phyloP scores from a whole-genome alignment of 2,888 invertebrate species.

The Drosophila formosana region DNA sequence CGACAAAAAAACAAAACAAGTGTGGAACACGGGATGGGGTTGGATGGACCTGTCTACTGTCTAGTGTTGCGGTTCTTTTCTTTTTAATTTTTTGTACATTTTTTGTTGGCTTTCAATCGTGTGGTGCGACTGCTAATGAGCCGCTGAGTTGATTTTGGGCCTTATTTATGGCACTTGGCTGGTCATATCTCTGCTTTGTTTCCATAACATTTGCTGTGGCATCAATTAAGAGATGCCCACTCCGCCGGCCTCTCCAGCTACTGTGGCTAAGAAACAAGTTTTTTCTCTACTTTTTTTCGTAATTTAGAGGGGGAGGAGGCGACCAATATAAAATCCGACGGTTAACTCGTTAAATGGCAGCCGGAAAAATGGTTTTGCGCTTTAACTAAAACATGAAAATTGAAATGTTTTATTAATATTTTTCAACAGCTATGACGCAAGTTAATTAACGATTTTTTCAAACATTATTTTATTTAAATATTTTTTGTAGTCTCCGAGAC shows the following conservation, averaged over 20 bases:
- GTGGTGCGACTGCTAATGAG: slow-evolving; percentile 60
- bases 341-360: slow-evolving; percentile 40
- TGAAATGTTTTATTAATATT: slow-evolving; percentile 78
- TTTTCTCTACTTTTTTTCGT: not conserved
- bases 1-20: not conserved
- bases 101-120: slow-evolving; percentile 15
- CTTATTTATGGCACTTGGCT: slow-evolving; percentile 64
- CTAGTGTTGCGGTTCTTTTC: slow-evolving; percentile 27
- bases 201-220: slow-evolving; percentile 69
- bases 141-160: slow-evolving; percentile 50
- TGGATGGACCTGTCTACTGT: not conserved
- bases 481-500: slow-evolving; percentile 11
- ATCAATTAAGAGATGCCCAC: slow-evolving; percentile 65
- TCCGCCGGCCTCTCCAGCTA: slow-evolving; percentile 31
- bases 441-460: slow-evolving; percentile 66
- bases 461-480: slow-evolving; percentile 11
- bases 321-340: not conserved
- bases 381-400: slow-evolving; percentile 55
- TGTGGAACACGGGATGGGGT: not conserved
- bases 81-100: slow-evolving; percentile 12
- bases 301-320: not conserved
- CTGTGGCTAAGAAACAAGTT: slow-evolving; percentile 44
- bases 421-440: slow-evolving; percentile 71
- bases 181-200: slow-evolving; percentile 69
- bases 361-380: slow-evolving; percentile 44